Conservation (phyloP, 2,113 vertebrate species). For the Empidonax alnorum region DNA sequence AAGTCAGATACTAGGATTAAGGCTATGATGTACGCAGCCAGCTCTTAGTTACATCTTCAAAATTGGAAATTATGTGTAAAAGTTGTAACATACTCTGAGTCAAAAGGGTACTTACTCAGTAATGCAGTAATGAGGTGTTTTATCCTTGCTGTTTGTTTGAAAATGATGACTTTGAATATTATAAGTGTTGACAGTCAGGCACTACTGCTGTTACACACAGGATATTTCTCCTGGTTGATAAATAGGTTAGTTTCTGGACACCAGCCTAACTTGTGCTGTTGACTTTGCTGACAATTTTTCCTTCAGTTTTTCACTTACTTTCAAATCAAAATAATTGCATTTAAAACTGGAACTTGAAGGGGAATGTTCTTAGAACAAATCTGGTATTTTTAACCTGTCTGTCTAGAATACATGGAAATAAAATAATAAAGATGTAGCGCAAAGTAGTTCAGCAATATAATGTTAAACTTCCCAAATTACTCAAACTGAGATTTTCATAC, state of each 20-base stretch:
- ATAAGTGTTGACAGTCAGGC: background rate
- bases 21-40: slow-evolving; percentile 19
- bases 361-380: slow-evolving; percentile 41
- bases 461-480: slow-evolving; percentile 25
- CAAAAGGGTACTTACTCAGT: background rate
- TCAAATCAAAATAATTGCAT: slow-evolving; percentile 29
- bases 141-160: background rate
- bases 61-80: slow-evolving; percentile 54
- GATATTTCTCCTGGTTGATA: slow-evolving; percentile 31
- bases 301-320: slow-evolving; percentile 21
- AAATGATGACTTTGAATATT: background rate
- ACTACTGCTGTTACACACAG: background rate
- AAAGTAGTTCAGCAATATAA: background rate
- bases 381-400: slow-evolving; percentile 13
- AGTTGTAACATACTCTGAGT: background rate
- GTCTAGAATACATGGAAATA: background rate
- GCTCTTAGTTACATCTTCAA: slow-evolving; percentile 51
- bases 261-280: background rate
- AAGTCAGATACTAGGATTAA: slow-evolving; percentile 66
- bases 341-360: slow-evolving; percentile 37
- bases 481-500: background rate
- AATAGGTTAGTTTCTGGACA: background rate
- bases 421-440: background rate
- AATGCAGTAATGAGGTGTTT: background rate
- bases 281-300: slow-evolving; percentile 10